Conservation (phyloP, 2,113 vertebrate genomes). For the Mesembrinibis cayennensis region DNA sequence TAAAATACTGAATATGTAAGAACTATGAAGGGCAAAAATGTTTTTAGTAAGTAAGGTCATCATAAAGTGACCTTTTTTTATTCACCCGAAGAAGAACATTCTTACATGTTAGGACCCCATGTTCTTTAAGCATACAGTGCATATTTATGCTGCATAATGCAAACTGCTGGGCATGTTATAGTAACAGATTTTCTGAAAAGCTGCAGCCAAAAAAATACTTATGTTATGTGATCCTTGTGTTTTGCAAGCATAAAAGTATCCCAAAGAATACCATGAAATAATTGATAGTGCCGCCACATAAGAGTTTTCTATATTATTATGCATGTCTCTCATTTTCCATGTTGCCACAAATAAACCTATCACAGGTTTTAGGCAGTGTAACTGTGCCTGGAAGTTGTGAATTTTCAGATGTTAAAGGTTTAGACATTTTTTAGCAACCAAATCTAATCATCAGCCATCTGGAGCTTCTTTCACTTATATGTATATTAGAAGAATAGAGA, state of each 20-base stretch:
- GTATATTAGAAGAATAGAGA: neutral
- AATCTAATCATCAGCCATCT: conserved; percentile 42
- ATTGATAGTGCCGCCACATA: neutral
- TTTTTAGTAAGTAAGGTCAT: neutral
- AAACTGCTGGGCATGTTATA: neutral
- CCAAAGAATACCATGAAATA: neutral
- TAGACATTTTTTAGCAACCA: conserved; percentile 2
- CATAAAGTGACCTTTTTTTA: neutral
- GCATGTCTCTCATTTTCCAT: neutral
- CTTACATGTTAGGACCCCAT: neutral
- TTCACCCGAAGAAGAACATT: neutral
- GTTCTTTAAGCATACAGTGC: neutral
- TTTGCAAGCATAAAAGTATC: neutral
- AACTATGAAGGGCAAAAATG: neutral
- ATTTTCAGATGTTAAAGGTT: conserved; percentile 15
- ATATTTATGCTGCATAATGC: neutral
- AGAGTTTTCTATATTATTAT: neutral
- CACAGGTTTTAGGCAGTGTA: neutral
- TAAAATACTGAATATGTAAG: neutral
- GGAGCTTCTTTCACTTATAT: neutral
- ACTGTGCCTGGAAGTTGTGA: neutral
- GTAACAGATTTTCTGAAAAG: neutral
- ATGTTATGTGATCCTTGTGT: neutral
- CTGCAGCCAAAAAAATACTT: neutral
- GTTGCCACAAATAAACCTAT: neutral